Base-by-base conservation (phyloP, 2,113 vertebrate genomes). In the Lampris megalopsis region DNA sequence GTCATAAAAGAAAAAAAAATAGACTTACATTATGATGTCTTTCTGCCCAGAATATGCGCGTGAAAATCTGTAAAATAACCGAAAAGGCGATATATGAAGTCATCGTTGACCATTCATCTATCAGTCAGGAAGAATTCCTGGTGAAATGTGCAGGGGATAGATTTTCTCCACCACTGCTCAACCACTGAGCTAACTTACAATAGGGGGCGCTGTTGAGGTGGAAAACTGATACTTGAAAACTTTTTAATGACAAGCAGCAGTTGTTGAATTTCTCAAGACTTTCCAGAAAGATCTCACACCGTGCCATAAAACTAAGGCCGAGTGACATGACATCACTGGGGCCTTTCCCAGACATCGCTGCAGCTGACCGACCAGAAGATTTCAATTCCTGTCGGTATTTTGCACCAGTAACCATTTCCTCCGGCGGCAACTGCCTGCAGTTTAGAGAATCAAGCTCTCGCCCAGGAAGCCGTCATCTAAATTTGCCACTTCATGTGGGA, bases 141-240 rank as follows among this genome's bases (percentile, higher is more conserved):
- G 38, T 48, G 43, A 35, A 48, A 65, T 53, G 60, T 24, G 24
- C 24, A 24, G 24, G 24, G 24, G 24, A 24, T 24, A 24, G 24
- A 24, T 24, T 60, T 48, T 40, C 2, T 35, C 52, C 61, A 36
- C 49, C 58, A 11, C 58, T 63, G 4, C 42, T 71, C 54, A 69
- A 37, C 6, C 9, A 43, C 36, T 48, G 61, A 35, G 62, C 45
- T 41, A 48, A 52, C 9, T 71, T 73, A 75, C 92, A 80, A 89
- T 84, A 86, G 90, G 83, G 89, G 89, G 90, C 88, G 86, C 91
- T 92, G 82, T 88, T 90, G 86, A 86, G 89, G 83, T 79, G 86
- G 70, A 68, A 63, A 88, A 69, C 59, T 56, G 38, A 61, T 62
- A 73, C 71, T 59, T 61, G 6, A 65, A 73, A 59, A 65, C 1